Evolutionary conservation across 2,113 vertebrate species (phyloP).

Genomic region (Pseudorhombus dupliciocellatus): DNA sequence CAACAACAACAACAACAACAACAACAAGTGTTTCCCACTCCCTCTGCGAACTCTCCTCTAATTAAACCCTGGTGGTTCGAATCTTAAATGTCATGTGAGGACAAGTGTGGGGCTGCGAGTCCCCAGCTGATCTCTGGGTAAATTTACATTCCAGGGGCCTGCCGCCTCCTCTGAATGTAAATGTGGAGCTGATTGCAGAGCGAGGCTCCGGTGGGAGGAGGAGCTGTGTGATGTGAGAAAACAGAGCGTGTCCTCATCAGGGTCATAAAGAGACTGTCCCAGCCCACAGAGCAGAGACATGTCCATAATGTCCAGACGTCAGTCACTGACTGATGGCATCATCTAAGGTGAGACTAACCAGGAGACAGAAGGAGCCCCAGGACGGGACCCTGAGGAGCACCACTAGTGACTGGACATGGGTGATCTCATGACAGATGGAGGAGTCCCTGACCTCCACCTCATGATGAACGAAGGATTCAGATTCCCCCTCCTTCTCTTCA

Average conservation of each 20-base stretch:
- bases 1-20: not conserved
- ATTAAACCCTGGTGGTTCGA: not conserved
- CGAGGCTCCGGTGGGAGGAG: not conserved
- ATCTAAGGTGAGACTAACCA: too few relatives aligned
- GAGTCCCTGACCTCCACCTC: too few relatives aligned
- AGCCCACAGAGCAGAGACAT: too few relatives aligned
- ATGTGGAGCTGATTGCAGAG: constrained; percentile 25
- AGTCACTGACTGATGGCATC: too few relatives aligned
- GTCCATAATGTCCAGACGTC: too few relatives aligned
- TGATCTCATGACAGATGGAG: too few relatives aligned
- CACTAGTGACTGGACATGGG: too few relatives aligned
- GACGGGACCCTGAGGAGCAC: too few relatives aligned
- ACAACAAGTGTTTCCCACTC: not conserved
- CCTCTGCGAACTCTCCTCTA: not conserved
- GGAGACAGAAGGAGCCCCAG: too few relatives aligned
- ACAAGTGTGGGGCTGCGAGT: constrained; percentile 20
- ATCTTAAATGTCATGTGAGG: constrained; percentile 40
- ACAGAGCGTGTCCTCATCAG: constrained; percentile 13
- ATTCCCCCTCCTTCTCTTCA: not conserved
- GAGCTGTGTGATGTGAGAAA: too few relatives aligned
- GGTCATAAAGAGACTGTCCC: not conserved
- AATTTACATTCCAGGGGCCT: constrained; percentile 23
- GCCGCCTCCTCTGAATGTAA: constrained; percentile 34
- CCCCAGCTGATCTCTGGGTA: constrained; percentile 36
- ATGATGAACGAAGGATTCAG: not conserved